phyloP scores from a whole-genome alignment of 2,113 vertebrate genomes.

The Amblyornis subalaris region DNA sequence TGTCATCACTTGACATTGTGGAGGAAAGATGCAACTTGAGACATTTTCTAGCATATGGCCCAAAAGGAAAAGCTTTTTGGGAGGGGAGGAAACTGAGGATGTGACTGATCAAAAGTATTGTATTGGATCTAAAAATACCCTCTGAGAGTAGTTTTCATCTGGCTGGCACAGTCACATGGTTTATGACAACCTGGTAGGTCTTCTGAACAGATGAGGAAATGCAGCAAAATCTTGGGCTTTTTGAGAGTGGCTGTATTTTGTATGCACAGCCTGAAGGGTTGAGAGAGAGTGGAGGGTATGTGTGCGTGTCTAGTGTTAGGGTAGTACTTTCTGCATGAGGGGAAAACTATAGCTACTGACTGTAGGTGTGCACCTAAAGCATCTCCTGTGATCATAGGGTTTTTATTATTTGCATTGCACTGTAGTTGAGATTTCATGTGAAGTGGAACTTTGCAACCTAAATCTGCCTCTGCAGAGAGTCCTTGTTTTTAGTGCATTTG shows the following conservation, averaged over 20 bases:
- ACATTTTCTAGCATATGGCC: background rate
- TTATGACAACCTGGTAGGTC: background rate
- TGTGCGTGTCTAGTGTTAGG: accelerated
- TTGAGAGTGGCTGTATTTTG: background rate
- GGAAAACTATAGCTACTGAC: background rate
- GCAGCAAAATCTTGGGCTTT: background rate
- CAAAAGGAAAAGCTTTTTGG: background rate
- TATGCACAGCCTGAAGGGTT: background rate
- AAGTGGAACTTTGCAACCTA: background rate
- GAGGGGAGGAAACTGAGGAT: background rate
- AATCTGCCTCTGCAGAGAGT: background rate
- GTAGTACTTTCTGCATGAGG: background rate
- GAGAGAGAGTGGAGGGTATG: background rate
- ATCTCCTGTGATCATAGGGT: accelerated
- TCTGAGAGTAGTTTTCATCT: background rate
- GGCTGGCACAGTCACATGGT: background rate
- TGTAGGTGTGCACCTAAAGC: background rate
- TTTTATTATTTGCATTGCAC: background rate
- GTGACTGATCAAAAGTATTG: background rate
- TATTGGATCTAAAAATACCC: background rate
- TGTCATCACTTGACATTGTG: background rate
- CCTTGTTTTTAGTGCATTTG: background rate
- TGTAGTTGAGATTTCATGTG: background rate
- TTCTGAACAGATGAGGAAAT: background rate
- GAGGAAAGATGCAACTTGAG: background rate